These are phyloP conservation scores for Anoplius nigerrimus DNA, from an alignment of 2,888 invertebrate species.

Conservation along the genomic window DNA sequence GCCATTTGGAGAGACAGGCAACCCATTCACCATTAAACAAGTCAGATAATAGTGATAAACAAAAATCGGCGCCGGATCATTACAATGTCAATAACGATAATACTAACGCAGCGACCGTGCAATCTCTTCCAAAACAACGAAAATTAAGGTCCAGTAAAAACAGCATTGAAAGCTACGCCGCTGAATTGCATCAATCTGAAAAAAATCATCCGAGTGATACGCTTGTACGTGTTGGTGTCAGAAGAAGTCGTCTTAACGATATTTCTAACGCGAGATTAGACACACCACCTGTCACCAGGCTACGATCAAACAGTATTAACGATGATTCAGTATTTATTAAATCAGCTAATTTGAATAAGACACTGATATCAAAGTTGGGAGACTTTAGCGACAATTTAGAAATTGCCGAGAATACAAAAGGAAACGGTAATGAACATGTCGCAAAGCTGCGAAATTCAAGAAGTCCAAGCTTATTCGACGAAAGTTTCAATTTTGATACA, in stretches of 20 bases:
- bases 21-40: no score
- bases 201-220: neutral
- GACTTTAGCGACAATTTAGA: slow-evolving; percentile 6
- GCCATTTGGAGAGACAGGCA: no score
- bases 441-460: slow-evolving; percentile 30
- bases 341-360: no score
- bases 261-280: neutral
- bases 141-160: no score
- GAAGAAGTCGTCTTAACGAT: neutral
- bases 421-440: neutral
- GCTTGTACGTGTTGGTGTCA: neutral
- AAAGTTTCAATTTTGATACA: slow-evolving; percentile 78
- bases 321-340: neutral
- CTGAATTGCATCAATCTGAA: neutral
- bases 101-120: no score
- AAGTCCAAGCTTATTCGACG: slow-evolving; percentile 79
- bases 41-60: no score
- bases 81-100: no score
- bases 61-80: no score
- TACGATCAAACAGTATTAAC: neutral
- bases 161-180: no score
- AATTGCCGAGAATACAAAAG: neutral
- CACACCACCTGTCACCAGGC: neutral
- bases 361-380: neutral
- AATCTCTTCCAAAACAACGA: no score